A percentile compares a stretch with the other conserved stretches of the same genome.
Evolutionary conservation across 2,113 vertebrate genomes (phyloP).

Genomic region (Cacatua alba): DNA sequence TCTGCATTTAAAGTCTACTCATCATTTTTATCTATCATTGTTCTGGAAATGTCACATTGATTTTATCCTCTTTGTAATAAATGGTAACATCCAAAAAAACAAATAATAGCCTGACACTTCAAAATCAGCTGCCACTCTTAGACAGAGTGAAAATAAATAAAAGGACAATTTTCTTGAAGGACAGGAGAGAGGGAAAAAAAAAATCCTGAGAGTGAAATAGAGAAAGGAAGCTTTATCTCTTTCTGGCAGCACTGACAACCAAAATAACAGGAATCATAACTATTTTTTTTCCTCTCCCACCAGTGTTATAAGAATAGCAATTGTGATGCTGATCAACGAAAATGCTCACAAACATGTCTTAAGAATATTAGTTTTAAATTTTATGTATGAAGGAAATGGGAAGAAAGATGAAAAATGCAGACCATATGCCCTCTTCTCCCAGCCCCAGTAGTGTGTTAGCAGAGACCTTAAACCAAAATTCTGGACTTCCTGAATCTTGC

Average conservation of each 20-base stretch:
- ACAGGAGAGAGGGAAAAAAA: background rate
- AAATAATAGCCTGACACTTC: conserved; percentile 74
- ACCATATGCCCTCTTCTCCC: background rate
- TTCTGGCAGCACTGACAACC: conserved; percentile 43
- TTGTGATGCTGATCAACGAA: background rate
- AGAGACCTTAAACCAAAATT: background rate
- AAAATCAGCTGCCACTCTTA: conserved; percentile 76
- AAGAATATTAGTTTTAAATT: background rate
- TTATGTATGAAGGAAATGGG: background rate
- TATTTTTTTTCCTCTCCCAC: conserved; percentile 42
- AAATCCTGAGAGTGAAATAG: background rate
- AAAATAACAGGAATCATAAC: conserved; percentile 33
- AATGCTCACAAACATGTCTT: background rate
- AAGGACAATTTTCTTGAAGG: conserved; percentile 76
- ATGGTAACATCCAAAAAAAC: conserved; percentile 74
- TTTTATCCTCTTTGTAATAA: conserved; percentile 82
- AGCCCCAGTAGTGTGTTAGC: accelerated
- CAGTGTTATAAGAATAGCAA: background rate
- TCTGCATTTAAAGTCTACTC: conserved; percentile 75
- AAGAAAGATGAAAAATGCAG: background rate
- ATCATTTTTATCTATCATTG: conserved; percentile 77
- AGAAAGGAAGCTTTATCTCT: conserved; percentile 21
- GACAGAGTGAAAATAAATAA: conserved; percentile 76
- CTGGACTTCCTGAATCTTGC: accelerated
- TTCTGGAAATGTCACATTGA: conserved; percentile 84